Base-by-base conservation (phyloP, 2,113 vertebrate species). In the Leptobrachium leishanense region DNA sequence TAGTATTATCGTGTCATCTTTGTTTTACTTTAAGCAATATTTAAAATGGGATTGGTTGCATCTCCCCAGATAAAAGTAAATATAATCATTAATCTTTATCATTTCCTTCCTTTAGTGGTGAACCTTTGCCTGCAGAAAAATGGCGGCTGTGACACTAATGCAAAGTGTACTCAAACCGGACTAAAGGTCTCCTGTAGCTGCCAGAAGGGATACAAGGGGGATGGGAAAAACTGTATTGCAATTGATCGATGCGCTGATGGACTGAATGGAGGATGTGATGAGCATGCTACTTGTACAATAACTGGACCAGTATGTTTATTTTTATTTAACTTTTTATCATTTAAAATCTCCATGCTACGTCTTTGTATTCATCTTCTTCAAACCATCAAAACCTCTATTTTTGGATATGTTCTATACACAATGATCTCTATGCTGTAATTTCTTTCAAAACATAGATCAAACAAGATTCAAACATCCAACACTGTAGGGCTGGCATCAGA, bases 251-350 rank as follows among this genome's bases (percentile, higher is more conserved):
- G 98, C 0, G 85, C 87, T 0, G 85, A 90, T 0, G 92, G 90
- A 0, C 87, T 94, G 81, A 96, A 97, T 0, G 95, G 97, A 1
- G 94, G 93, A 43, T 99, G 98, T 81, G 91, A 96, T 0, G 93
- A 99, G 68, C 96, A 99, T 1, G 98, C 98, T 50, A 72, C 69
- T 77, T 99, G 98, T 92, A 95, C 53, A 77, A 94, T 95, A 94
- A 90, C 77, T 0, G 94, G 92, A 50, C 93, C 96, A 55, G 98
- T 99, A 85, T 95, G 94, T 90, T 1, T 5, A 64, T 64, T 63
- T 0, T 31, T 39, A 94, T 90, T 1, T 4, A 64, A 50, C 46
- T 0, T 31, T 64, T 64, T 6, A 31, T 50, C n/a, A 0, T 2
- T 10, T 39, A 64, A 41, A 12, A 2, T 11, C 4, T 59, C 55